Conservation (phyloP, 2,113 vertebrate species). For the Toxostoma redivivum region DNA sequence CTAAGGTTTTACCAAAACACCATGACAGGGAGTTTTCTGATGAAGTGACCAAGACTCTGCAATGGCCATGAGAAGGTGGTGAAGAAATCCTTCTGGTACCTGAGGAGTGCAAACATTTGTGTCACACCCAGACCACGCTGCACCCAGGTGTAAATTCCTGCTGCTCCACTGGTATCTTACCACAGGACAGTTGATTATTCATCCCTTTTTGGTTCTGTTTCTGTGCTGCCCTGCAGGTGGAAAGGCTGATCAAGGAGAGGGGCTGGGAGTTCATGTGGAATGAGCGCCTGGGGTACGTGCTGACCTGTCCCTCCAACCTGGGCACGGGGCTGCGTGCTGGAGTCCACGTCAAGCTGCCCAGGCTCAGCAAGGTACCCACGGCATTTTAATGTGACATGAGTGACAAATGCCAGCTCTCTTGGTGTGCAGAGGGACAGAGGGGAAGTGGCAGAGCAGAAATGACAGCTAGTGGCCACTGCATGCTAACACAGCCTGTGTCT, state of each 20-base stretch:
- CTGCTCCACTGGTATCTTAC: background rate
- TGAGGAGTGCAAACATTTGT: background rate
- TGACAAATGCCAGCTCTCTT: background rate
- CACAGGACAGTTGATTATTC: rapidly evolving
- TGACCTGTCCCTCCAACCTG: constrained; percentile 91
- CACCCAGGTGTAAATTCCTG: background rate
- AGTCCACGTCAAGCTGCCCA: constrained; percentile 86
- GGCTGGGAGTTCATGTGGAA: constrained; percentile 99
- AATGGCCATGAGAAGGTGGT: rapidly evolving
- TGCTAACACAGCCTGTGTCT: rapidly evolving
- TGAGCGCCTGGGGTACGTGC: constrained; percentile 84
- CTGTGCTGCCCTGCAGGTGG: constrained; percentile 72
- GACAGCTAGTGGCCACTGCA: background rate
- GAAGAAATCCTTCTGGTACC: background rate
- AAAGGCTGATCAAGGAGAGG: constrained; percentile 85
- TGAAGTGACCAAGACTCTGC: background rate
- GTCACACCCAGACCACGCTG: background rate
- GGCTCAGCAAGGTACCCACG: constrained; percentile 80
- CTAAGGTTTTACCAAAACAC: background rate
- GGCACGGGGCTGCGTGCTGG: constrained; percentile 89
- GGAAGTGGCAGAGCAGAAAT: background rate
- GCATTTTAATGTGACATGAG: rapidly evolving
- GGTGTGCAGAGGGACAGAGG: background rate
- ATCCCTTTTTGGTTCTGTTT: background rate
- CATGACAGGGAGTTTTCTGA: background rate